Percentiles rank a stretch among this genome's conserved stretches.
These are phyloP conservation scores for Malacoraja senta DNA, from an alignment of 2,797 vertebrate genomes.

Conservation along the genomic window DNA sequence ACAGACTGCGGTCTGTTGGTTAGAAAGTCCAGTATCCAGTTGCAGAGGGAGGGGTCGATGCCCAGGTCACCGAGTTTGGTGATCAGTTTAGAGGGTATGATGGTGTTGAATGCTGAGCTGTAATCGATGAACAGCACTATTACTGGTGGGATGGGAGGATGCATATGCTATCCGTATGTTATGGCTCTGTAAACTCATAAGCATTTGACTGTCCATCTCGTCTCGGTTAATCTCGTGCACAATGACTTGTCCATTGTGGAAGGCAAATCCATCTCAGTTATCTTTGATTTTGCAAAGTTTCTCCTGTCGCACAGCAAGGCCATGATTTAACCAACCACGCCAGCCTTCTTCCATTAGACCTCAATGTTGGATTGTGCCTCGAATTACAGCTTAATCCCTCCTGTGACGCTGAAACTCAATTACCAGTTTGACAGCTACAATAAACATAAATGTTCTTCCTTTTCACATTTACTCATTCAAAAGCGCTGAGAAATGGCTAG, in stretches of 20 bases:
- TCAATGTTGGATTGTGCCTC: not conserved
- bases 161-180: not conserved
- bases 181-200: not conserved
- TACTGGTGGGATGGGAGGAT: not conserved
- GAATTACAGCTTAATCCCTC: not conserved
- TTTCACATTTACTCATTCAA: not conserved
- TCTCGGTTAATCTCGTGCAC: not conserved
- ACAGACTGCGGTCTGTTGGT: too few relatives aligned
- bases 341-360: not conserved
- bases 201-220: not conserved
- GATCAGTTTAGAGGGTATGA: too few relatives aligned
- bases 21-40: too few relatives aligned
- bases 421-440: not conserved
- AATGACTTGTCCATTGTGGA: not conserved
- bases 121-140: too few relatives aligned
- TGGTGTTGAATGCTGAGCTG: too few relatives aligned
- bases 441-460: not conserved
- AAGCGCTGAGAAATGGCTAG: not conserved
- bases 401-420: not conserved
- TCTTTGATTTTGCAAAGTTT: not conserved
- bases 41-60: too few relatives aligned
- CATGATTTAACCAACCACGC: not conserved
- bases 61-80: too few relatives aligned
- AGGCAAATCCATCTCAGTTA: not conserved
- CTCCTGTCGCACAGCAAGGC: not conserved